Percentiles rank a stretch among this genome's conserved stretches.
phyloP scores from a whole-genome alignment of 2,113 vertebrate species.

The Falcunculus frontatus region DNA sequence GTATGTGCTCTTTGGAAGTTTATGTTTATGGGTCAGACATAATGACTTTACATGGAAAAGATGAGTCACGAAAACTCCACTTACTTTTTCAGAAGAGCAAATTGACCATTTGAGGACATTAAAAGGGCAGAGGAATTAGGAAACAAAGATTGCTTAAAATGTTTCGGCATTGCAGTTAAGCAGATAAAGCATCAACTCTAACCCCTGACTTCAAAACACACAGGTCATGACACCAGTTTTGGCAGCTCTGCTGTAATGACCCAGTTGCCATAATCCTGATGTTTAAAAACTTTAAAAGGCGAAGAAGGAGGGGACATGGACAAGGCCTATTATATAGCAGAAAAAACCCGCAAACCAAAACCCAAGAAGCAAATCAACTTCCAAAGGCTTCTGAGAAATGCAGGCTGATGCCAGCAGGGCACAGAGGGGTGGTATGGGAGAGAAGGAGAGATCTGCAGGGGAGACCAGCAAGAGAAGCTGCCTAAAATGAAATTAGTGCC shows the following conservation, averaged over 20 bases:
- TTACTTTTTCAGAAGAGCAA: background rate
- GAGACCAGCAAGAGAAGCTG: background rate
- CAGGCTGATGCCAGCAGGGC: background rate
- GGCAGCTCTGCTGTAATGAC: background rate
- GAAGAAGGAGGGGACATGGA: background rate
- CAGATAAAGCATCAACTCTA: background rate
- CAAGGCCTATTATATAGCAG: background rate
- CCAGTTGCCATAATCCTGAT: background rate
- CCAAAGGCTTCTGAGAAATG: background rate
- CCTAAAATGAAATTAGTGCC: background rate
- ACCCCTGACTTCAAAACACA: background rate
- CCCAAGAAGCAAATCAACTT: background rate
- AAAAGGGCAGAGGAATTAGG: background rate
- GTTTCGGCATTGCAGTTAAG: background rate
- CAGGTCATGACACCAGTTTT: background rate
- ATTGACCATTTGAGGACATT: background rate
- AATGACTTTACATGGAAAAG: background rate
- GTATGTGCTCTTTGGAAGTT: constrained; percentile 7
- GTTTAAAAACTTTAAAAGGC: background rate
- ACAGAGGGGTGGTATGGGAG: background rate
- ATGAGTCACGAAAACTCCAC: background rate
- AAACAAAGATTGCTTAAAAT: background rate
- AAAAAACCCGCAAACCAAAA: background rate
- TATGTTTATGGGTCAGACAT: background rate
- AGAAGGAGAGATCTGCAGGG: background rate